Evolutionary conservation across 1,140 invertebrate species (phyloP), one percentile per base, ranked within the genome.

Genomic region (Teleogryllus occipitalis): DNA sequence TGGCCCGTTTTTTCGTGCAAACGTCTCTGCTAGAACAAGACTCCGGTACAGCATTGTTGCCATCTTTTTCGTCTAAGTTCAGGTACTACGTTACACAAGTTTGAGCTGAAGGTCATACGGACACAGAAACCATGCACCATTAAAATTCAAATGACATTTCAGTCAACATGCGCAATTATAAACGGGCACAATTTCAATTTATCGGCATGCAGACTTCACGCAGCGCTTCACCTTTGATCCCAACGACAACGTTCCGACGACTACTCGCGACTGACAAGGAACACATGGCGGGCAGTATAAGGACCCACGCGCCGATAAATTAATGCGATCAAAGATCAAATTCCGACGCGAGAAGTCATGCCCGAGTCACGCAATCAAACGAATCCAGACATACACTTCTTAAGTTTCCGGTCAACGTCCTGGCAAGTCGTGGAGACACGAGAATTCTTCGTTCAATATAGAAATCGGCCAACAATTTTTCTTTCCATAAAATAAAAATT

Each of bases 11-110:
- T 90, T 90, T 72, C 90, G 85, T 81, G 89, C 85, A 75, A 91
- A 83, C 85, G 86, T 89, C 86, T 92, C 91, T 80, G 89, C 89
- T 84, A 92, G 85, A 85, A 87, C 87, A 84, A 91, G 83, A 82
- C 89, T 88, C 84, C 91, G 89, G 84, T 89, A 89, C 84, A 92
- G 88, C 87, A 93, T 89, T 83, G 89, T 91, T 86, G 91, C 91
- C 91, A 92, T 92, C 88, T 90, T 91, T 39, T 8, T 76, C 77
- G 54, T n/a, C 18, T 73, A 18, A 77, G 47, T 65, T 65, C 54
- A 65, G 54, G 54, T 14, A 65, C 54, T 65, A 65, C 54, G 54
- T 14, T 14, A 65, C 10, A 14, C 54, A 65, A 65, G 54, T 65
- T 18, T 10, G 18, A 65, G 54, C 54, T 65, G 54, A 65, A 65